These are phyloP conservation scores for Zoanthus sansibaricus DNA, from an alignment of 92 coral and sea anemone genomes.

Conservation along the genomic window DNA sequence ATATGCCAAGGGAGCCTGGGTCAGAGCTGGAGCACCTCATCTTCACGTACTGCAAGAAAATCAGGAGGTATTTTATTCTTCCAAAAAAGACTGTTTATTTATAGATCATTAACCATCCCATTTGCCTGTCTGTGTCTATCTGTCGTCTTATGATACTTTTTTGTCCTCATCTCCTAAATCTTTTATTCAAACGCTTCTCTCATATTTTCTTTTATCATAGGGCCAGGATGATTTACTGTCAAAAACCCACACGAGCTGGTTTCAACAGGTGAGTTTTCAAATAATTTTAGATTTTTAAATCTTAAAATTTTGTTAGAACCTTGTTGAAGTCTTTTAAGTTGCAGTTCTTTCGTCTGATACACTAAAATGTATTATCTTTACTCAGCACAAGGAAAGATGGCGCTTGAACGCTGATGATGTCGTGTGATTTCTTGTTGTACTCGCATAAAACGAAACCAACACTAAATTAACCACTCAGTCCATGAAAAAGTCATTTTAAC, in stretches of 20 bases:
- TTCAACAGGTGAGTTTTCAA: conserved; percentile 23
- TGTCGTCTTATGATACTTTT: too few species aligned
- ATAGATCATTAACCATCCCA: too few species aligned
- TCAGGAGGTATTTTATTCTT: conserved; percentile 11
- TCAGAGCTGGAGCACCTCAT: conserved; percentile 71
- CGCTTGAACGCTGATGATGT: too few species aligned
- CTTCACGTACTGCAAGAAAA: conserved; percentile 54
- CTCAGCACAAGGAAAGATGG: too few species aligned
- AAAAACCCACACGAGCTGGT: conserved; percentile 27
- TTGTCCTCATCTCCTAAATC: too few species aligned
- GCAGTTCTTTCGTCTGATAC: background rate
- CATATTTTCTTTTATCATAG: background rate
- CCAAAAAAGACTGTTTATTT: background rate
- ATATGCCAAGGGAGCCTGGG: conserved; percentile 69
- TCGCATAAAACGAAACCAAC: too few species aligned
- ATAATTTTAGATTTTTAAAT: background rate
- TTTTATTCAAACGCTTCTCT: background rate
- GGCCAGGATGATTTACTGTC: background rate
- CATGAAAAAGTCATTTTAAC: too few species aligned
- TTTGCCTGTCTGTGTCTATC: too few species aligned
- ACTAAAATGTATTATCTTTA: background rate
- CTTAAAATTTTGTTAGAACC: background rate
- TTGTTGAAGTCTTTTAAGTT: too few species aligned
- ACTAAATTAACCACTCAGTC: too few species aligned
- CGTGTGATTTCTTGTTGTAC: too few species aligned